A percentile compares a stretch with the other conserved stretches of the same genome.
Conservation (phyloP, 2,113 vertebrate species). For the Psephotus haematonotus region DNA sequence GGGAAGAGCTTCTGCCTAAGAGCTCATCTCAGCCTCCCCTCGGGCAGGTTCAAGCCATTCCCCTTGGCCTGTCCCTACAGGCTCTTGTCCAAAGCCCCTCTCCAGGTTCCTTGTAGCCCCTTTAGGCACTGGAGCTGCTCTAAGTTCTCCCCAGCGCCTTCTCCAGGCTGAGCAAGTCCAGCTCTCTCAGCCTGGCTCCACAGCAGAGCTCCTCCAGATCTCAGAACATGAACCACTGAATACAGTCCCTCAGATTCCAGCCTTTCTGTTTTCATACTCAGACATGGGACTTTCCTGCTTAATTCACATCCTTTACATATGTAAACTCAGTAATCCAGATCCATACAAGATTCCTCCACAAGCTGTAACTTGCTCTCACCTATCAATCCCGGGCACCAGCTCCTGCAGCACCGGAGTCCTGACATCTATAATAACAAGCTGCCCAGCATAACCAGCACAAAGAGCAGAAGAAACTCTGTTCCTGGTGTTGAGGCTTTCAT, state of each 20-base stretch:
- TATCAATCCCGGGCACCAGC: accelerated
- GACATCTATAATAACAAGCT: neutral
- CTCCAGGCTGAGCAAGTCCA: neutral
- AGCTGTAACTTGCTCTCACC: neutral
- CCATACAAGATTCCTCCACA: accelerated
- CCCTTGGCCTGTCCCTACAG: neutral
- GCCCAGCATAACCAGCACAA: neutral
- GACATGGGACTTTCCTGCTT: neutral
- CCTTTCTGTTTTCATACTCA: neutral
- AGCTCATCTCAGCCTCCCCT: no score
- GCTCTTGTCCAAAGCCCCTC: neutral
- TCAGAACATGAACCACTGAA: neutral
- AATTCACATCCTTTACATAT: neutral
- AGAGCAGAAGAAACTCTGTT: neutral
- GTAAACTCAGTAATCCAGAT: accelerated
- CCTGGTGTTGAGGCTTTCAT: neutral
- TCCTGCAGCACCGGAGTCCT: neutral
- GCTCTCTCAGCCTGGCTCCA: neutral
- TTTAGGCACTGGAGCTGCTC: neutral
- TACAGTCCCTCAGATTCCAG: accelerated
- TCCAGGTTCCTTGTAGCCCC: neutral
- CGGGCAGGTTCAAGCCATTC: neutral
- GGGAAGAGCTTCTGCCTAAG: no score
- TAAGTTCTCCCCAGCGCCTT: neutral
- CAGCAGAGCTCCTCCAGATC: neutral